Conservation (phyloP, 2,888 invertebrate species). For the Troilus luridus region DNA sequence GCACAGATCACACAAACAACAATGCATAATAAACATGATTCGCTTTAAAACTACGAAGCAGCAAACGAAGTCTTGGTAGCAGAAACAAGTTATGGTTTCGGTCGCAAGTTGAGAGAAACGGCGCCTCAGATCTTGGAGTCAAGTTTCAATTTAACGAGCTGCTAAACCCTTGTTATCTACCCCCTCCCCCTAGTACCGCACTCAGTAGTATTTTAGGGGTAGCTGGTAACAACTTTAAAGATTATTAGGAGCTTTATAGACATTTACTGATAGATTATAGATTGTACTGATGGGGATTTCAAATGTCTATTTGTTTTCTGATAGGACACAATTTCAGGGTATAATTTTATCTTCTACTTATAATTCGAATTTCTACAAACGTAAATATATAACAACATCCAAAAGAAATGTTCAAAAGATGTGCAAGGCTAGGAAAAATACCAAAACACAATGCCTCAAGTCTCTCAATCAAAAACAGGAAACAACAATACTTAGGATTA, state of each 20-base stretch:
- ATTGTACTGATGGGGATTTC: neutral
- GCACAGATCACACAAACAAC: neutral
- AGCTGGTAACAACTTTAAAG: too few relatives aligned
- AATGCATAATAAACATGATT: neutral
- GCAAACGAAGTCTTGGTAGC: neutral
- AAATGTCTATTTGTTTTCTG: neutral
- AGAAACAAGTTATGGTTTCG: neutral
- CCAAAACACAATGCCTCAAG: too few relatives aligned
- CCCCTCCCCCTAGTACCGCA: neutral
- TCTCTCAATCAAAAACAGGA: too few relatives aligned
- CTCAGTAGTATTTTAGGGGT: neutral
- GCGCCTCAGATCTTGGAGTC: neutral
- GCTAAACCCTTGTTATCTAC: conserved; percentile 53
- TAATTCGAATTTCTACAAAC: too few relatives aligned
- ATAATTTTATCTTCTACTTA: neutral
- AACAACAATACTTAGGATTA: too few relatives aligned
- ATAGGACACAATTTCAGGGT: neutral
- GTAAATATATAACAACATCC: too few relatives aligned
- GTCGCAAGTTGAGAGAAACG: neutral
- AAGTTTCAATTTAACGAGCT: conserved; percentile 55
- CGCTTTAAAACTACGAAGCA: neutral
- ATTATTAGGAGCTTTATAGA: neutral
- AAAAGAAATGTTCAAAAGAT: too few relatives aligned
- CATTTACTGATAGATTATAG: neutral
- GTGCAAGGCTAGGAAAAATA: too few relatives aligned